A percentile compares a stretch with the other conserved stretches of the same genome.
These are phyloP conservation scores for Zygothrica quintamaculata DNA, from an alignment of 2,888 invertebrate species.

Conservation along the genomic window DNA sequence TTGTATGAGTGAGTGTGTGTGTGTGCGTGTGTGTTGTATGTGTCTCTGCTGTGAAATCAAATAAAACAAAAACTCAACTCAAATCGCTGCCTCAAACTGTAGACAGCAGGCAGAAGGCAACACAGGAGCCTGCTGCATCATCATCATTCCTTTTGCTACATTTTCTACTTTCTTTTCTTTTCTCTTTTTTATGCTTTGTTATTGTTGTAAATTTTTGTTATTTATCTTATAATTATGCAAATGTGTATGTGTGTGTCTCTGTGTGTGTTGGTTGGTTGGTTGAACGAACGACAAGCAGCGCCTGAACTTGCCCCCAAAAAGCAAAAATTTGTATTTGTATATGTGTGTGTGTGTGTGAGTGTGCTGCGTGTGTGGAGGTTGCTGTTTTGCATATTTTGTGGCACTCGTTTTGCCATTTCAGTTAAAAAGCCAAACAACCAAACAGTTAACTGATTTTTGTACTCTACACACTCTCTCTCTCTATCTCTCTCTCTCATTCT, in stretches of 20 bases:
- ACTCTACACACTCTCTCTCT: neutral
- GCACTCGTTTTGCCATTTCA: slow-evolving; percentile 17
- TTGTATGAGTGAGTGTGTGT: slow-evolving; percentile 26
- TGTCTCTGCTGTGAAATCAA: slow-evolving; percentile 57
- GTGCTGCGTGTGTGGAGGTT: slow-evolving; percentile 23
- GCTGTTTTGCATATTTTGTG: slow-evolving; percentile 47
- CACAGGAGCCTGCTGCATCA: slow-evolving; percentile 34
- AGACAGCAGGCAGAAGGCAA: neutral
- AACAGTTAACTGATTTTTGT: slow-evolving; percentile 35
- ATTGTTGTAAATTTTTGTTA: slow-evolving; percentile 72
- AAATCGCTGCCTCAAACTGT: slow-evolving; percentile 4
- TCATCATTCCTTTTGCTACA: slow-evolving; percentile 10
- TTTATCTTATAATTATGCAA: slow-evolving; percentile 80
- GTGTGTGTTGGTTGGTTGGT: too few relatives aligned
- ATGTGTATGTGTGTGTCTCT: slow-evolving; percentile 35
- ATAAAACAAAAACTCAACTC: slow-evolving; percentile 55
- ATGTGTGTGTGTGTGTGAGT: slow-evolving; percentile 11
- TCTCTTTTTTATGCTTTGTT: slow-evolving; percentile 39
- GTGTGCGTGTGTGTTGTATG: slow-evolving; percentile 25
- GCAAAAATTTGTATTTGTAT: slow-evolving; percentile 8
- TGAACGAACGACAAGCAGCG: slow-evolving; percentile 10
- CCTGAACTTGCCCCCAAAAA: slow-evolving; percentile 14
- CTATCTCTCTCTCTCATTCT: neutral
- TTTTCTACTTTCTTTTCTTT: too few relatives aligned
- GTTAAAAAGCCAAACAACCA: slow-evolving; percentile 25